Conservation (phyloP, 2,797 vertebrate species). For the Acomys russatus region DNA sequence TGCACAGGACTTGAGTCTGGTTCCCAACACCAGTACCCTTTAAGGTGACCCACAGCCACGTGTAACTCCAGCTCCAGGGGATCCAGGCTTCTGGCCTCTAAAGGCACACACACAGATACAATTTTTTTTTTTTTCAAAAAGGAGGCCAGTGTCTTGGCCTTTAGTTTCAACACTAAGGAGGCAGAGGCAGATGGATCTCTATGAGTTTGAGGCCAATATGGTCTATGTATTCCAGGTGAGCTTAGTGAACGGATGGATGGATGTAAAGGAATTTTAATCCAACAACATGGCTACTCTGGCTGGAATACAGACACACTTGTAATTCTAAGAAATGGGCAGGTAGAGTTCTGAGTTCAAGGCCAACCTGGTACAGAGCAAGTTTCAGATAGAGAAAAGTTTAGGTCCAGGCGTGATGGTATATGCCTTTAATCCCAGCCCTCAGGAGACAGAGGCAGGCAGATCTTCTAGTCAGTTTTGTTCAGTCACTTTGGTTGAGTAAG, state of each 20-base stretch:
- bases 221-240: background rate
- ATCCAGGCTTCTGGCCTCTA: background rate
- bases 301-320: no score
- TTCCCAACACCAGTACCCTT: background rate
- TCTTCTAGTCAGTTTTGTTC: no score
- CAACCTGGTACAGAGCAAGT: no score
- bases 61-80: background rate
- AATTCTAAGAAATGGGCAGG: no score
- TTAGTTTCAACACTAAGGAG: background rate
- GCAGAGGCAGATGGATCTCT: background rate
- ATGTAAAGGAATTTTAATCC: background rate
- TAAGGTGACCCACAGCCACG: background rate
- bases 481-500: no score
- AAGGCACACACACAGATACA: background rate
- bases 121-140: background rate
- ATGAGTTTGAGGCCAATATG: background rate
- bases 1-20: background rate
- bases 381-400: no score
- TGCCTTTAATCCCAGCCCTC: no score
- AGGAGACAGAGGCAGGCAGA: no score
- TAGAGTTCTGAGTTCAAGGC: no score
- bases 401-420: no score
- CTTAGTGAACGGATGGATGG: background rate
- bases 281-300: no score
- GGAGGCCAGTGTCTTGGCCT: background rate